Conservation (phyloP, 1,140 invertebrate genomes). For the honey bee (Apis mellifera) region Amel_HAv3.1 CM009945.2:9199501-9200000, state of each 20-base stretch:
- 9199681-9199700: constrained; percentile 61
- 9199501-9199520: too few relatives aligned
- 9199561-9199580: too few relatives aligned
- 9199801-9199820: constrained; percentile 31
- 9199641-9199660: constrained; percentile 58
- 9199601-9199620: too few relatives aligned
- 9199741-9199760: constrained; percentile 40
- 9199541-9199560: too few relatives aligned
- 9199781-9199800: neutral
- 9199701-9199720: constrained; percentile 34
- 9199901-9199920: constrained; percentile 38
- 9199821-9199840: constrained; percentile 58
- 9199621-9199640: constrained; percentile 12
- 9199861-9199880: constrained; percentile 33
- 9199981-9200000: too few relatives aligned
- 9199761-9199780: neutral
- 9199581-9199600: too few relatives aligned
- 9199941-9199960: neutral
- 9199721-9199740: constrained; percentile 59
- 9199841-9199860: constrained; percentile 34
- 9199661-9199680: constrained; percentile 68
- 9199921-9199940: constrained; percentile 38
- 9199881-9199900: neutral
- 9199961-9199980: too few relatives aligned
- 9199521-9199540: neutral